Percentiles rank a stretch among this genome's conserved stretches.
phyloP scores from a whole-genome alignment of 2,797 vertebrate species.

The Mus caroli region DNA sequence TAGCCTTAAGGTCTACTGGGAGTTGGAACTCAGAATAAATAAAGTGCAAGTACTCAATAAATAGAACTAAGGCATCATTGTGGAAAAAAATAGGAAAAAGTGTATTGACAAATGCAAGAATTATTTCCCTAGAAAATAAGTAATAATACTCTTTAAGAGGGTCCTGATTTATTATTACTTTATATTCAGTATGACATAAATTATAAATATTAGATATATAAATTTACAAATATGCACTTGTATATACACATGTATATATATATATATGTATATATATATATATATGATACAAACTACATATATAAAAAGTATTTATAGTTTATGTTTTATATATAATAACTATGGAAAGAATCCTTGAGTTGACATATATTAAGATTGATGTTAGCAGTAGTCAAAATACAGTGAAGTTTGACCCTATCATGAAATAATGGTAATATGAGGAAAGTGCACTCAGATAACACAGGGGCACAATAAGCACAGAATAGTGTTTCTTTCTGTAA shows the following conservation, averaged over 20 bases:
- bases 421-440: slow-evolving; percentile 29
- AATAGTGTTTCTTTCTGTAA: slow-evolving; percentile 24
- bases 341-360: neutral
- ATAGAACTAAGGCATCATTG: neutral
- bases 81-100: neutral
- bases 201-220: slow-evolving; percentile 3
- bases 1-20: neutral
- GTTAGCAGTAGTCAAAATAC: neutral
- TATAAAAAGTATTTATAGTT: neutral
- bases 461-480: neutral
- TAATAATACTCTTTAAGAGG: neutral
- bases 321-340: neutral
- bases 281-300: neutral
- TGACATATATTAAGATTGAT: slow-evolving; percentile 7
- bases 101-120: neutral
- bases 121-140: neutral
- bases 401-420: neutral
- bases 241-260: neutral
- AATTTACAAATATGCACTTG: neutral
- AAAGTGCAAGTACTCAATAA: neutral
- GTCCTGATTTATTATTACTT: slow-evolving; percentile 22
- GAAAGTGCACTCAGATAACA: neutral
- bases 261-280: neutral
- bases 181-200: neutral
- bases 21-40: neutral